A percentile compares a stretch with the other conserved stretches of the same genome.
Conservation (phyloP, 2,113 vertebrate genomes). For the Nibea albiflora region DNA sequence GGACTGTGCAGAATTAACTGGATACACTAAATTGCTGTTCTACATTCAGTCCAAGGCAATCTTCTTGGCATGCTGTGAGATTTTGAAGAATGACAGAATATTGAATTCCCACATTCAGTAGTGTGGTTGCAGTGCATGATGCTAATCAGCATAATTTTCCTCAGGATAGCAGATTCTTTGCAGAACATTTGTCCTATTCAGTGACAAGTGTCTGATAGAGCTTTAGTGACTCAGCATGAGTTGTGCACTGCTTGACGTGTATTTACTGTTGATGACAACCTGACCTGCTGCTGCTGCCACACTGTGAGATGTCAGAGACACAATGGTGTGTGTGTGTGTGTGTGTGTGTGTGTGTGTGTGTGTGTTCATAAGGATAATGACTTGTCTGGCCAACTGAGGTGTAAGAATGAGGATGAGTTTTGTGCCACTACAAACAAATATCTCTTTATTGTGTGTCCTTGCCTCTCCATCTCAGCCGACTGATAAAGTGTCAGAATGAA, state of each 20-base stretch:
- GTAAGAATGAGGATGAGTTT: slow-evolving; percentile 60
- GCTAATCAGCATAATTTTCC: not conserved
- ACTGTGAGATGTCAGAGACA: slow-evolving; percentile 51
- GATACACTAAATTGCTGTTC: not conserved
- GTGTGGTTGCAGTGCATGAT: not conserved
- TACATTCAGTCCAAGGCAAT: not conserved
- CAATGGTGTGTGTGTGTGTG: slow-evolving; percentile 8
- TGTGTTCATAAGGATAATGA: slow-evolving; percentile 54
- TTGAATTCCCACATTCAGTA: slow-evolving; percentile 3
- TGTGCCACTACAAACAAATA: slow-evolving; percentile 59
- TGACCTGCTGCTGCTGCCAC: slow-evolving; percentile 41
- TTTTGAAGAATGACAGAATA: slow-evolving; percentile 25
- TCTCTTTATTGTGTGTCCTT: slow-evolving; percentile 37
- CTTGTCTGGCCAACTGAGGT: slow-evolving; percentile 45
- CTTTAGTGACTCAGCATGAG: slow-evolving; percentile 54
- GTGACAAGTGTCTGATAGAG: slow-evolving; percentile 41
- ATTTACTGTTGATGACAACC: slow-evolving; percentile 53
- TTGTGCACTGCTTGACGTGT: slow-evolving; percentile 45
- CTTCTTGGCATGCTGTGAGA: not conserved
- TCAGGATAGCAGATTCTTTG: slow-evolving; percentile 15
- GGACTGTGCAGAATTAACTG: not conserved
- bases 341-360: slow-evolving; percentile 1
- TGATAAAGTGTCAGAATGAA: slow-evolving; percentile 52
- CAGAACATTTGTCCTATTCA: slow-evolving; percentile 35
- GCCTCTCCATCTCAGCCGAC: slow-evolving; percentile 50